Evolutionary conservation across 2,888 invertebrate species (phyloP), one percentile per base, ranked within the genome.

Genomic region (Petrophora chlorosata): DNA sequence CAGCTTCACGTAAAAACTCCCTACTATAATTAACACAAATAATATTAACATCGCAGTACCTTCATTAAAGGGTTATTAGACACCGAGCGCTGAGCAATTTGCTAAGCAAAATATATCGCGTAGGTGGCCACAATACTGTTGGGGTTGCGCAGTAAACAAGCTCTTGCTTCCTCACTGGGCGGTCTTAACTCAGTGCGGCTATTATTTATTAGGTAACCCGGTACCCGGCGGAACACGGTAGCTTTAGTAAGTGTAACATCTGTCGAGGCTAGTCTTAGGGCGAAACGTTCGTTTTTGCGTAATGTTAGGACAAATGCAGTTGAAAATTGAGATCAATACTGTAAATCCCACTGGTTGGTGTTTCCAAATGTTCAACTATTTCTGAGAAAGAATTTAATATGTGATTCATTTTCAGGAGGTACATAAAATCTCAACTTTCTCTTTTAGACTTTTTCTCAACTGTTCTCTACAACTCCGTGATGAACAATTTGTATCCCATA

Each of bases 21-120:
- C 54, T 47, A 25, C 39, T 40, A 33, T 54, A 53, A 54, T 58
- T 50, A 54, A 45, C 42, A 61, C 53, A 61, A 60, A 63, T 60
- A 61, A 58, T 58, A 63, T 63, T 61, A 56, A 59, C 60, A 63
- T 54, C 60, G 59, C 52, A 58, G 65, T 76, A 67, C 76, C 80
- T 87, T 88, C 84, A 87, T 89, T 88, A 89, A 85, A 81, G 82
- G 84, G 85, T 87, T 87, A 87, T 86, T 86, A 89, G 86, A 85
- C 83, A 82, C 83, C 73, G 73, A 79, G 79, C 81, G 73, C 80
- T 79, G 76, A 84, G 81, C 85, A 89, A 89, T 88, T 89, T 89
- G 89, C 87, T 85, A 79, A 85, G 85, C 82, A 84, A 85, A 88
- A 88, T 85, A 81, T 87, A 86, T 81, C 73, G 81, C 80, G 83